phyloP scores from a whole-genome alignment of 1,140 invertebrate species.

The Penaeus japonicus region DNA sequence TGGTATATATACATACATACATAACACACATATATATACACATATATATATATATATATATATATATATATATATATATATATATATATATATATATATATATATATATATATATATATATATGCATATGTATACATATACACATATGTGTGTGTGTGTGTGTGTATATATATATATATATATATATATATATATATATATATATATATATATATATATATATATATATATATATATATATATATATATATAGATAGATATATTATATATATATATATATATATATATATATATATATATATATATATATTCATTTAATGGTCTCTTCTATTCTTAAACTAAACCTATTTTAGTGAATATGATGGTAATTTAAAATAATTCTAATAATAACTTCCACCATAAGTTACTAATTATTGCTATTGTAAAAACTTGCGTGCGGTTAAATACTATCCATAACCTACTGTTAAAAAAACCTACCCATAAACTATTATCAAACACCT shows the following conservation, averaged over 20 bases:
- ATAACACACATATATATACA: not conserved
- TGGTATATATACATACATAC: not conserved
- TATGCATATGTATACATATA: not conserved
- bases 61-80: not conserved
- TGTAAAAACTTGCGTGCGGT: no score
- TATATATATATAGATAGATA: not conserved
- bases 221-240: conserved; percentile 10
- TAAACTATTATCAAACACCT: not conserved
- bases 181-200: not conserved
- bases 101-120: not conserved
- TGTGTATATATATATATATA: not conserved
- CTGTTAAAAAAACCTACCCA: no score
- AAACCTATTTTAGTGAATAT: no score
- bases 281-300: no score
- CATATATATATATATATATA: not conserved
- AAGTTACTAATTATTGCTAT: no score
- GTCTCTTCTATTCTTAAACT: no score
- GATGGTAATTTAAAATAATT: no score
- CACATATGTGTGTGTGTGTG: not conserved
- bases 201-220: conserved; percentile 29
- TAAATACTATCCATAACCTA: no score
- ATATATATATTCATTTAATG: no score
- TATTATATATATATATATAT: no score
- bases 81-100: not conserved
- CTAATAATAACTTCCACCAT: no score